Evolutionary conservation across 2,797 vertebrate genomes (phyloP).

Genomic region (Squalus acanthias): DNA sequence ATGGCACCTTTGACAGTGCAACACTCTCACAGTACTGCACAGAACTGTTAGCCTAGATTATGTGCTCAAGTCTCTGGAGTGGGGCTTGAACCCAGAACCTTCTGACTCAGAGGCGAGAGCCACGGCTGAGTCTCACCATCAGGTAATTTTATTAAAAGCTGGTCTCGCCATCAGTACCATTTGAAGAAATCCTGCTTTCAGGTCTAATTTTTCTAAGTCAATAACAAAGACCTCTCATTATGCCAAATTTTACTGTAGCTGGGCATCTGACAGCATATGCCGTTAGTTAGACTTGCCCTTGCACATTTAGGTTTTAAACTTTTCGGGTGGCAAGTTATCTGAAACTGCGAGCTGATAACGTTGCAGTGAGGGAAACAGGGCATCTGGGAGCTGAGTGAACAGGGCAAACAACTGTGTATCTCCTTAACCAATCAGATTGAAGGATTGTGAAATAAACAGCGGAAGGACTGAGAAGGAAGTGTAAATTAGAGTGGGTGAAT

Average conservation of each 20-base stretch:
- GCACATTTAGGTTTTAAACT: not conserved
- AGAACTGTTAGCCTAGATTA: not conserved
- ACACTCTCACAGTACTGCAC: not conserved
- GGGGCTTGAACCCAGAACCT: not conserved
- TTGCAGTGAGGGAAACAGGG: no score
- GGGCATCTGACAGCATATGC: not conserved
- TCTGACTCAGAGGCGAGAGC: not conserved
- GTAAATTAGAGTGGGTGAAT: no score
- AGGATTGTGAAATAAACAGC: no score
- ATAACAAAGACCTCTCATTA: not conserved
- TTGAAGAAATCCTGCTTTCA: not conserved
- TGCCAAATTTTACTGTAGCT: not conserved
- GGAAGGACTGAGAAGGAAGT: no score
- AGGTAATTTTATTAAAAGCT: not conserved
- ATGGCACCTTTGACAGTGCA: not conserved
- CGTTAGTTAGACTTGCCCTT: not conserved
- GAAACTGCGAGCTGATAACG: not conserved
- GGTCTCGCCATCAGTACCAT: not conserved
- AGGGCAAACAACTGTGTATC: no score
- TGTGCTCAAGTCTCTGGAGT: not conserved
- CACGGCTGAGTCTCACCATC: not conserved
- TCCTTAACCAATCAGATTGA: no score
- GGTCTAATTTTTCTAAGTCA: not conserved
- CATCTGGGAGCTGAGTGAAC: no score
- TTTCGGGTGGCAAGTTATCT: not conserved